Percentiles rank a stretch among this genome's conserved stretches.
Conservation (phyloP, 2,113 vertebrate genomes). For the human (Homo sapiens) region GRCh38 chr2:67169501-67170000, state of each 20-base stretch:
- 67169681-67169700: not conserved
- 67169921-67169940: not conserved
- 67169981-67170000: not conserved
- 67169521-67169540: not conserved
- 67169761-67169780: not conserved
- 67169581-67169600: not conserved
- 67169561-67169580: not conserved
- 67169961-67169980: not conserved
- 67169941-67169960: not conserved
- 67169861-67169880: not conserved
- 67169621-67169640: not conserved
- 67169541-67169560: not conserved
- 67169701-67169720: not conserved
- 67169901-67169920: not conserved
- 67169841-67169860: not conserved
- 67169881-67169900: not conserved
- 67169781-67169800: not conserved
- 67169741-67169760: not conserved
- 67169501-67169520: not conserved
- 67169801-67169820: not conserved
- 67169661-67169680: not conserved
- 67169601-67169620: not conserved
- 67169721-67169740: not conserved
- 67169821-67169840: not conserved
- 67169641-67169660: not conserved